Percentiles rank a stretch among this genome's conserved stretches.
phyloP scores from a whole-genome alignment of 1,140 invertebrate species.

The Chrysoperla carnea region DNA sequence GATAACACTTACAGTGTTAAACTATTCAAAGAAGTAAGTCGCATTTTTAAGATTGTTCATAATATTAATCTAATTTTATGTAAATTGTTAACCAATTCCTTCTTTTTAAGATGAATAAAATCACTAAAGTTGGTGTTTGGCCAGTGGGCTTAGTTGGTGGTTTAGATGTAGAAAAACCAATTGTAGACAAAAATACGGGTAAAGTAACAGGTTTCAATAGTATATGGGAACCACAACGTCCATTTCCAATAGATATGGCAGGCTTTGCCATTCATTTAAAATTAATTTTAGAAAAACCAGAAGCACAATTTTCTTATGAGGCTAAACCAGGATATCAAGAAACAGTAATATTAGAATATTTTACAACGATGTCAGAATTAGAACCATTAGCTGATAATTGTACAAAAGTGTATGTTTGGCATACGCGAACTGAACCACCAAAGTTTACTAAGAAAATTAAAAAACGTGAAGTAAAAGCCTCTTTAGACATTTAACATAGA shows the following conservation, averaged over 20 bases:
- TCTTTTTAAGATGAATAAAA: slow-evolving; percentile 49
- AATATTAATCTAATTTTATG: too few relatives aligned
- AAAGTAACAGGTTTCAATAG: slow-evolving; percentile 72
- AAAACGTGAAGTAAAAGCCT: too few relatives aligned
- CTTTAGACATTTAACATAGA: too few relatives aligned
- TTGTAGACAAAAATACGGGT: slow-evolving; percentile 41
- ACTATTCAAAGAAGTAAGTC: slow-evolving; percentile 71
- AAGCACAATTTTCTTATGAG: slow-evolving; percentile 67
- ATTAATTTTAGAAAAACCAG: slow-evolving; percentile 53
- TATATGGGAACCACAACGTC: slow-evolving; percentile 71
- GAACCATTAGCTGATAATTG: slow-evolving; percentile 82
- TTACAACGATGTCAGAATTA: slow-evolving; percentile 58
- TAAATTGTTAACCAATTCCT: too few relatives aligned
- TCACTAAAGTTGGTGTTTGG: slow-evolving; percentile 86
- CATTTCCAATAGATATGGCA: slow-evolving; percentile 97
- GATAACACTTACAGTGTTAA: slow-evolving; percentile 89
- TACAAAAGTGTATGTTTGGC: slow-evolving; percentile 92
- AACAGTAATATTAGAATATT: slow-evolving; percentile 68
- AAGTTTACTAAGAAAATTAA: slow-evolving; percentile 14
- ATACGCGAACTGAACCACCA: slow-evolving; percentile 82
- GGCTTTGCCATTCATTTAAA: slow-evolving; percentile 88
- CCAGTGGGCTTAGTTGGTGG: slow-evolving; percentile 91
- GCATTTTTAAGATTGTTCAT: neutral
- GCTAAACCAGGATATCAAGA: slow-evolving; percentile 83
- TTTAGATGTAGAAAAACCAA: slow-evolving; percentile 67